Percentiles rank a stretch among this genome's conserved stretches.
These are phyloP conservation scores for Cyprinodon diabolis DNA, from an alignment of 2,797 vertebrate species.

Conservation along the genomic window DNA sequence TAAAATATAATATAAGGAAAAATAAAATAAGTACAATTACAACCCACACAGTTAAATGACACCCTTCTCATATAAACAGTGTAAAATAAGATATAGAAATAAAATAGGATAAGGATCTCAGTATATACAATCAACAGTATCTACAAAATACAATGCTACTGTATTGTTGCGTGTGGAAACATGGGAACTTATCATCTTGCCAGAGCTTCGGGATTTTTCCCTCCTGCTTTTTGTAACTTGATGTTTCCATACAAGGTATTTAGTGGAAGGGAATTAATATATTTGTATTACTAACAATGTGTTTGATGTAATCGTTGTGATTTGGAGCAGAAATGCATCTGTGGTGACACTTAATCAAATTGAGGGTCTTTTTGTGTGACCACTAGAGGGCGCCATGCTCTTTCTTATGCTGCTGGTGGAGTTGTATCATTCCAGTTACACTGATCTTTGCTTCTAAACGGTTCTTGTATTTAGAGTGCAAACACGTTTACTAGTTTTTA, in stretches of 20 bases:
- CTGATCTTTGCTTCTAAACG: neutral
- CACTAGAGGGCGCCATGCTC: conserved; percentile 41
- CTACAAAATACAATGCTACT: no score
- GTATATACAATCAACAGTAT: no score
- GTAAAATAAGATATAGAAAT: no score
- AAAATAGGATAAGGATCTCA: no score
- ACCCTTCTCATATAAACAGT: no score
- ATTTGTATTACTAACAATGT: neutral
- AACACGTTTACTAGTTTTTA: neutral
- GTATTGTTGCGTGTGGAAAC: neutral
- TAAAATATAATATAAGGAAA: no score
- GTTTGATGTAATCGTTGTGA: neutral
- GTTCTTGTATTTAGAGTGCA: neutral
- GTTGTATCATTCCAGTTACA: neutral
- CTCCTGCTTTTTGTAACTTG: neutral
- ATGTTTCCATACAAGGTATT: no score
- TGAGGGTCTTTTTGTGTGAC: neutral
- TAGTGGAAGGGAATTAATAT: neutral
- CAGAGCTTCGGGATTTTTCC: neutral
- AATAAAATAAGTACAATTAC: no score
- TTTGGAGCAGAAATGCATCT: neutral
- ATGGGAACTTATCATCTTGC: neutral
- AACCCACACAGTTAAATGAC: no score
- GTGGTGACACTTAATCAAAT: neutral
- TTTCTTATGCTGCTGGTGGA: conserved; percentile 13